Percentiles rank a stretch among this genome's conserved stretches.
Conservation (phyloP, 2,113 vertebrate genomes). For the Leuciscus idus region DNA sequence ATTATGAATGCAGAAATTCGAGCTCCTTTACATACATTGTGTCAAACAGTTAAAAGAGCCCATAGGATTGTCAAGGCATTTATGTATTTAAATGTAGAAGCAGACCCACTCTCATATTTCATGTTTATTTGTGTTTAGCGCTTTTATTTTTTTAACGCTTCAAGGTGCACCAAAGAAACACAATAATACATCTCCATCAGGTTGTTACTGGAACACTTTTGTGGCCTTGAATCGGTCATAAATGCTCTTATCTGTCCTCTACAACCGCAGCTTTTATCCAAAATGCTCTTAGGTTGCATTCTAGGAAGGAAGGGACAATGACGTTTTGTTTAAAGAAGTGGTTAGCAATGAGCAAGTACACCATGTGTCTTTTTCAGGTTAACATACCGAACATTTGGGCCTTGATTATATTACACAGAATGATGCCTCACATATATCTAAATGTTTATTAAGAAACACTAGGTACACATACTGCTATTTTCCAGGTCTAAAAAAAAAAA, state of each 20-base stretch:
- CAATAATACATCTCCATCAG: too few relatives aligned
- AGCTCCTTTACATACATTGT: neutral
- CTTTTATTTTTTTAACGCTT: neutral
- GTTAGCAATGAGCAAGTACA: slow-evolving; percentile 7
- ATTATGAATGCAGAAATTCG: slow-evolving; percentile 12
- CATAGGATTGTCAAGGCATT: neutral
- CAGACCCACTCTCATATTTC: neutral
- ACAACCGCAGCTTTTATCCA: neutral
- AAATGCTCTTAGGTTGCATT: neutral
- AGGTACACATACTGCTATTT: neutral
- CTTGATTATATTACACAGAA: neutral
- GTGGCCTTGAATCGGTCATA: neutral
- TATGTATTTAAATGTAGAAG: neutral
- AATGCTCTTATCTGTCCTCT: neutral
- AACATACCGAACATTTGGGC: neutral
- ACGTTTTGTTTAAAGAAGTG: neutral
- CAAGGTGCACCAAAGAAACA: neutral
- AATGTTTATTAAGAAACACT: neutral
- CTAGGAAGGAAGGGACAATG: neutral
- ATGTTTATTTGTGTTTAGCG: neutral
- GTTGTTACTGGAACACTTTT: too few relatives aligned
- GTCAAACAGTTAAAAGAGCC: neutral
- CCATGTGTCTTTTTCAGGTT: slow-evolving; percentile 25
- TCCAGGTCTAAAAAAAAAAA: neutral
- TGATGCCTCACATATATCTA: neutral